A percentile compares a stretch with the other conserved stretches of the same genome.
Evolutionary conservation across 2,113 vertebrate species (phyloP).

Genomic region (Rhineura floridana): DNA sequence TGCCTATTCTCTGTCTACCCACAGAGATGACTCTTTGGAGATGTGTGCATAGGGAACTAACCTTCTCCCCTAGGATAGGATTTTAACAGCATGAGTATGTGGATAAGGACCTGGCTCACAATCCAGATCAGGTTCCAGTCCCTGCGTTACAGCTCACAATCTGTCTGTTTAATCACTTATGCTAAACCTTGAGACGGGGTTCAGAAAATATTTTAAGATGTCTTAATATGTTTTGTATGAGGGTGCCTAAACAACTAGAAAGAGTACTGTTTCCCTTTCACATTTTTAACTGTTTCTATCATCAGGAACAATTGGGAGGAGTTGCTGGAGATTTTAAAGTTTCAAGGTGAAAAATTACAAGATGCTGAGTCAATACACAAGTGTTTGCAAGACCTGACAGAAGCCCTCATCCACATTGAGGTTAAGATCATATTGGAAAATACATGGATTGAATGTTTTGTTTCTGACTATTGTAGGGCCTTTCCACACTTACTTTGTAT

Average conservation of each 20-base stretch:
- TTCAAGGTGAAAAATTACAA: conserved; percentile 72
- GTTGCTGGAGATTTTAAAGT: conserved; percentile 74
- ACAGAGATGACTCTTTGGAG: not conserved
- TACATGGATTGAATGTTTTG: not conserved
- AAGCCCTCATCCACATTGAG: conserved; percentile 83
- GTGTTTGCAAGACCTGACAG: conserved; percentile 80
- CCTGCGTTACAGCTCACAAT: too few relatives aligned
- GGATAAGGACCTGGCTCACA: too few relatives aligned
- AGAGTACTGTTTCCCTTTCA: not conserved
- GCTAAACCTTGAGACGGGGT: too few relatives aligned
- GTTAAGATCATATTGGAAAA: conserved; percentile 63
- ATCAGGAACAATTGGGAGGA: conserved; percentile 84
- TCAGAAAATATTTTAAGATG: not conserved
- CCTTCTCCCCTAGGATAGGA: not conserved
- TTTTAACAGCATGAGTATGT: not conserved
- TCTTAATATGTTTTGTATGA: not conserved
- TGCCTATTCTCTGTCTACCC: not conserved
- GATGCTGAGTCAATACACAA: conserved; percentile 77
- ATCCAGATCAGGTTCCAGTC: too few relatives aligned
- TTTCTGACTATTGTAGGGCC: conserved; percentile 21
- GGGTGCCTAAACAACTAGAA: not conserved
- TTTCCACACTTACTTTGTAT: too few relatives aligned
- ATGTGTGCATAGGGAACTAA: not conserved
- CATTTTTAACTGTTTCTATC: not conserved
- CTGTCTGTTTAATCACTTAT: too few relatives aligned